phyloP scores from a whole-genome alignment of 2,797 vertebrate genomes.

The Vultur gryphus region DNA sequence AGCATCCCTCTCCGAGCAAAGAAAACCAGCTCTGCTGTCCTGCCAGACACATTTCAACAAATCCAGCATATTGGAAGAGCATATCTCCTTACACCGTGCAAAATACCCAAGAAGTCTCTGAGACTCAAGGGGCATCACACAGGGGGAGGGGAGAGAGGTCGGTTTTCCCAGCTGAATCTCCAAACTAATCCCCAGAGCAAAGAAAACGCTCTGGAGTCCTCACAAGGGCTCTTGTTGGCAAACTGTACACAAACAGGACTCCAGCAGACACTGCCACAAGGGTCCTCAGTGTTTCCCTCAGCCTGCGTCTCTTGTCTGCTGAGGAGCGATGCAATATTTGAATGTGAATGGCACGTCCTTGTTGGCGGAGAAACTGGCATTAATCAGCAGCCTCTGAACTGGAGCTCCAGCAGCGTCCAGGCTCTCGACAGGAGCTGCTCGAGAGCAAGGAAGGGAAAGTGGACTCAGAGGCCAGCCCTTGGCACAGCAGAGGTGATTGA shows the following conservation, averaged over 20 bases:
- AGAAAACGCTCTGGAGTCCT: background rate
- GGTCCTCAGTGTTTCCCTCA: background rate
- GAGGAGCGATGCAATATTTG: constrained; percentile 1
- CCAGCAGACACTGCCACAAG: background rate
- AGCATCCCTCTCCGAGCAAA: background rate
- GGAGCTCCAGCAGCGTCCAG: constrained; percentile 11
- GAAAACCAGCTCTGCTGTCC: background rate
- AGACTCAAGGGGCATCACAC: background rate
- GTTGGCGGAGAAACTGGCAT: background rate
- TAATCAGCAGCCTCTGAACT: constrained; percentile 13
- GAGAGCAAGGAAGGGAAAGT: background rate
- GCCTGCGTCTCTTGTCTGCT: background rate
- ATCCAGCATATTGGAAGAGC: background rate
- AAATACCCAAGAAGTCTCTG: background rate
- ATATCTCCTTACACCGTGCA: background rate
- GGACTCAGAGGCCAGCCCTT: background rate
- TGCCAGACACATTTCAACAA: background rate
- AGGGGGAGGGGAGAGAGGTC: background rate
- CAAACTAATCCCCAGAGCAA: background rate
- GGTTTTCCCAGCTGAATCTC: background rate
- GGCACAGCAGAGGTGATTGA: background rate
- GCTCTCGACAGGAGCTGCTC: background rate
- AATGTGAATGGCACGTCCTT: background rate
- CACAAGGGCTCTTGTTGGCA: background rate
- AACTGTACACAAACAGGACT: constrained; percentile 20